Base-by-base conservation (phyloP, 2,888 invertebrate species). In the Peribatodes rhomboidaria region DNA sequence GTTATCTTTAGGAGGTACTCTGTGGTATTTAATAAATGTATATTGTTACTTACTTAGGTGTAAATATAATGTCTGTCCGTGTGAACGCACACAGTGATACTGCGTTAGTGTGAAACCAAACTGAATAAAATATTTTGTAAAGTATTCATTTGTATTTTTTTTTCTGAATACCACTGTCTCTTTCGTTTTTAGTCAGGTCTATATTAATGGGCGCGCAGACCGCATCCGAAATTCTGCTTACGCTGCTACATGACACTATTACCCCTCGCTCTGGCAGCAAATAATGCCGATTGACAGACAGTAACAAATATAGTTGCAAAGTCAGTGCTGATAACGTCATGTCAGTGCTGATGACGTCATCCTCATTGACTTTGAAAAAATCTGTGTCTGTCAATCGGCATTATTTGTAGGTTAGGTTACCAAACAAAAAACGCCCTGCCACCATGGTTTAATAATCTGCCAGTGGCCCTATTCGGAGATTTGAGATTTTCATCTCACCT, bases 71-170 rank as follows among this genome's bases (percentile, higher is more conserved):
- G 64, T 64, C 49, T 64, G 63, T 63, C 53, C 56, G 63, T 58
- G 58, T 58, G 53, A 57, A 46, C 42, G 54, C 54, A 41, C 61
- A 63, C 64, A 49, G 64, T 64, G 64, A 64, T 64, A 64, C 55
- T 44, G 59, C 37, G 59, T 59, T 35, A 11, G 59, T 55, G 64
- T 64, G 59, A 59, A 64, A 59, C 59, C 64, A 64, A 64, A 64
- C 47, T 14, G 22, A 55, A 49, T 49, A 53, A 64, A 20, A 16
- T 59, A 64, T 64, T 64, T 64, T 64, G 59, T 42, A 59, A 58
- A 54, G 9, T 31, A 41, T 20, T 14, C n/a, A 9, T 0, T 2
- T 10, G 3, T 46, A 18, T 52, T 35, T 35, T 50, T 46, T 3
- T 20, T 46, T 46, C 1, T 4, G 1, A 0, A 39, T n/a, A n/a